These are phyloP conservation scores for Tetragnatha montana DNA, from an alignment of 2,888 invertebrate genomes.

Conservation along the genomic window DNA sequence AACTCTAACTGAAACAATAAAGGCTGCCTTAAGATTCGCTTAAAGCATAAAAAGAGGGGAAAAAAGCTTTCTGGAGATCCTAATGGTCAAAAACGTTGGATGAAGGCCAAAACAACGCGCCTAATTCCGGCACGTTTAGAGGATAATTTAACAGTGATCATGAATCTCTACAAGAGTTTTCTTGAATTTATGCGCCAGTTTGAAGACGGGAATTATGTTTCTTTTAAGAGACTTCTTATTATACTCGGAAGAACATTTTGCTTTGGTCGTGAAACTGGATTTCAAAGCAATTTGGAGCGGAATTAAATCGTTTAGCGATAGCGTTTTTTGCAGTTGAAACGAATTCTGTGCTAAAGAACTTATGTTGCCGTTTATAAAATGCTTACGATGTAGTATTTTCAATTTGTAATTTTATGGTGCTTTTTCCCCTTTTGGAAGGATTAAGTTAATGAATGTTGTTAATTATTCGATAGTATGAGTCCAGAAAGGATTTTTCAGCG, in stretches of 20 bases:
- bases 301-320: neutral
- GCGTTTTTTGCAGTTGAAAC: no score
- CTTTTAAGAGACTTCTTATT: neutral
- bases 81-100: slow-evolving; percentile 20
- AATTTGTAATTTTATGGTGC: no score
- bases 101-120: slow-evolving; percentile 33
- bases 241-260: neutral
- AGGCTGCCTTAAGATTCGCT: neutral
- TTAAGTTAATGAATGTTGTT: no score
- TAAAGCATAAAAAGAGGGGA: neutral
- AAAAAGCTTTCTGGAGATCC: neutral
- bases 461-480: no score
- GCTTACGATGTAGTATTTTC: no score
- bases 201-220: neutral
- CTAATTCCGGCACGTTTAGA: slow-evolving; percentile 43
- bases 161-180: slow-evolving; percentile 3
- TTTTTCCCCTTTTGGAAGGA: no score
- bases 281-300: neutral
- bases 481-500: no score
- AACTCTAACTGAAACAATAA: neutral
- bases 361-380: no score
- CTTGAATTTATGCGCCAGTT: slow-evolving; percentile 16
- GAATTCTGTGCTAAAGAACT: no score
- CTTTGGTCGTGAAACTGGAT: neutral
- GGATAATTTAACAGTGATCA: slow-evolving; percentile 18